phyloP scores from a whole-genome alignment of 1,140 invertebrate genomes.

The Phocides pigmalion region DNA sequence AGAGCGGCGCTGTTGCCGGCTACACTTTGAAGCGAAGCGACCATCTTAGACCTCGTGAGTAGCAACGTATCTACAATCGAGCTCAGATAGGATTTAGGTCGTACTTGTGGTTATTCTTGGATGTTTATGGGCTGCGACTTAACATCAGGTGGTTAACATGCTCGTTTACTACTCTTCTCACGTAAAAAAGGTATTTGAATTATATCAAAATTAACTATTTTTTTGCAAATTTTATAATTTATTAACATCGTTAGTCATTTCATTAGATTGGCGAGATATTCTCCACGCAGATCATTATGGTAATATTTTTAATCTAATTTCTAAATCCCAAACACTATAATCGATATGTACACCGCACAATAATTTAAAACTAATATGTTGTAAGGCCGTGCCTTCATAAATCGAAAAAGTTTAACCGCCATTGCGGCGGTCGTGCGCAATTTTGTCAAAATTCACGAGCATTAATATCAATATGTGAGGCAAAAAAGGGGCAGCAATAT shows the following conservation, averaged over 20 bases:
- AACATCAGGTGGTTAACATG: too few species aligned
- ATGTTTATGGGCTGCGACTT: too few species aligned
- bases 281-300: background rate
- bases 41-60: too few species aligned
- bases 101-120: too few species aligned
- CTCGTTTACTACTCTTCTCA: too few species aligned
- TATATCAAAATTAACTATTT: too few species aligned
- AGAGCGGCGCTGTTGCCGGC: too few species aligned
- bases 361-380: conserved; percentile 33
- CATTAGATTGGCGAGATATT: background rate
- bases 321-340: conserved; percentile 12
- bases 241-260: conserved; percentile 10
- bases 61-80: too few species aligned
- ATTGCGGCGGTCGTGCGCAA: conserved; percentile 51
- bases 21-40: too few species aligned
- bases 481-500: conserved; percentile 77
- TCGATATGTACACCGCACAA: conserved; percentile 1
- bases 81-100: too few species aligned
- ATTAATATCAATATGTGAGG: conserved; percentile 82
- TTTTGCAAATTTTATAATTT: too few species aligned
- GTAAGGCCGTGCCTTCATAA: conserved; percentile 32
- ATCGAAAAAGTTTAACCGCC: conserved; percentile 42
- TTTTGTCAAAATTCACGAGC: conserved; percentile 80
- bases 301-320: conserved; percentile 26
- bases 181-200: too few species aligned